phyloP scores from a whole-genome alignment of 2,888 invertebrate species.

The Fragum sueziense region DNA sequence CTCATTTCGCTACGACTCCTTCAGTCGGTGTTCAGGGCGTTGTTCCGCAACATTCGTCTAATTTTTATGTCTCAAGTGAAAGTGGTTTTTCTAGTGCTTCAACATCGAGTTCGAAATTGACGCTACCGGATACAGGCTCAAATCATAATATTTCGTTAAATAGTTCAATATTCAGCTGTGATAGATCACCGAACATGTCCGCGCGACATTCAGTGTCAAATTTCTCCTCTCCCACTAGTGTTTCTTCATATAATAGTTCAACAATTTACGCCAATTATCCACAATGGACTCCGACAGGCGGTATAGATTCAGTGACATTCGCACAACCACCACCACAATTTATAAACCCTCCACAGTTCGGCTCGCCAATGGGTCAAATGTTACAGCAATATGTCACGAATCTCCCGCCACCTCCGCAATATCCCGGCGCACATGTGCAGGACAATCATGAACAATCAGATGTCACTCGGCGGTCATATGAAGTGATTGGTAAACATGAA shows the following conservation, averaged over 20 bases:
- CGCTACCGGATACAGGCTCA: conserved; percentile 35
- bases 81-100: conserved; percentile 62
- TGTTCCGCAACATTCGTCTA: conserved; percentile 19
- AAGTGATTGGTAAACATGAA: conserved; percentile 67
- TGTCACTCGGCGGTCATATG: conserved; percentile 66
- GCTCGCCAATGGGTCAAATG: conserved; percentile 40
- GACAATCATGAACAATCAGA: conserved; percentile 59
- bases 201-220: conserved; percentile 40
- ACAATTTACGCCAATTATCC: conserved; percentile 61
- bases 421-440: conserved; percentile 68
- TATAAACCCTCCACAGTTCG: conserved; percentile 1
- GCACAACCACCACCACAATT: conserved; percentile 12
- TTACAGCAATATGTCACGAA: conserved; percentile 66
- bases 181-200: conserved; percentile 43
- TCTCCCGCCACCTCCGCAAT: conserved; percentile 78
- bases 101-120: conserved; percentile 57
- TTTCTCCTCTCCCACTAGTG: conserved; percentile 52
- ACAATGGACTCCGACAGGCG: conserved; percentile 22
- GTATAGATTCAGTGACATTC: conserved; percentile 34
- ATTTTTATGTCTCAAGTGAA: conserved; percentile 58
- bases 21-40: conserved; percentile 12
- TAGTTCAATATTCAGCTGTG: conserved; percentile 35
- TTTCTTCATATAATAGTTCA: conserved; percentile 56
- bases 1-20: conserved; percentile 60
- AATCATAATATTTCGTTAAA: conserved; percentile 35